Evolutionary conservation across 2,113 vertebrate genomes (phyloP).

Genomic region (Gasterosteus aculeatus): DNA sequence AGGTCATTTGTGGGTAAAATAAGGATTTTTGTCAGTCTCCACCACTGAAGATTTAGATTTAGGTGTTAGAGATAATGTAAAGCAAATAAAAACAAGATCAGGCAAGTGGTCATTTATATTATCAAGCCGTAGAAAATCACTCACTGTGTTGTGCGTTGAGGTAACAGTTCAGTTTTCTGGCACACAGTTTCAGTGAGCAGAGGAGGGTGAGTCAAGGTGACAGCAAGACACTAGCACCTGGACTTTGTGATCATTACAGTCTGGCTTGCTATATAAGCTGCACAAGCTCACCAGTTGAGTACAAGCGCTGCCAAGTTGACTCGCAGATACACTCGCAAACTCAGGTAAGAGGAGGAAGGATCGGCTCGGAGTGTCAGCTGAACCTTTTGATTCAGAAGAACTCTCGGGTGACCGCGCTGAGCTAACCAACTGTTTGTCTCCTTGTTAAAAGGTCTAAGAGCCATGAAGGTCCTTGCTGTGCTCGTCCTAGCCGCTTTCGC

Average conservation of each 20-base stretch:
- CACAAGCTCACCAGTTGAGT: constrained; percentile 1
- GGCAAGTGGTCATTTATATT: neutral
- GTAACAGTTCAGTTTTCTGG: constrained; percentile 8
- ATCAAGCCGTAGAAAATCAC: neutral
- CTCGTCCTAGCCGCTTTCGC: constrained; percentile 66
- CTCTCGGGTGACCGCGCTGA: neutral
- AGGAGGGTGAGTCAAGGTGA: constrained; percentile 59
- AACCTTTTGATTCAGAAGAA: neutral
- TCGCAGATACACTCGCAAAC: constrained; percentile 48
- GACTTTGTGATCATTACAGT: constrained; percentile 73
- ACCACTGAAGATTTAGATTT: neutral
- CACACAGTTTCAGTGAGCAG: constrained; percentile 26
- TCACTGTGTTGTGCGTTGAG: neutral
- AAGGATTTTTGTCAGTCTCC: neutral
- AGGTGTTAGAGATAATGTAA: neutral
- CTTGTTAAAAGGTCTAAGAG: constrained; percentile 33
- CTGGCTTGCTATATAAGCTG: constrained; percentile 69
- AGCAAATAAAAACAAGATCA: neutral
- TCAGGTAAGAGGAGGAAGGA: constrained; percentile 45
- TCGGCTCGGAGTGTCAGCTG: neutral
- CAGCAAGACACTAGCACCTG: constrained; percentile 69
- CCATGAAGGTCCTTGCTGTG: constrained; percentile 77
- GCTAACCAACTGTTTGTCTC: constrained; percentile 8
- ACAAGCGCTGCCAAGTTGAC: constrained; percentile 54
- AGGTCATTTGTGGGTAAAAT: neutral